A percentile compares a stretch with the other conserved stretches of the same genome.
Conservation (phyloP, 2,113 vertebrate species). For the Phasianus colchicus region DNA sequence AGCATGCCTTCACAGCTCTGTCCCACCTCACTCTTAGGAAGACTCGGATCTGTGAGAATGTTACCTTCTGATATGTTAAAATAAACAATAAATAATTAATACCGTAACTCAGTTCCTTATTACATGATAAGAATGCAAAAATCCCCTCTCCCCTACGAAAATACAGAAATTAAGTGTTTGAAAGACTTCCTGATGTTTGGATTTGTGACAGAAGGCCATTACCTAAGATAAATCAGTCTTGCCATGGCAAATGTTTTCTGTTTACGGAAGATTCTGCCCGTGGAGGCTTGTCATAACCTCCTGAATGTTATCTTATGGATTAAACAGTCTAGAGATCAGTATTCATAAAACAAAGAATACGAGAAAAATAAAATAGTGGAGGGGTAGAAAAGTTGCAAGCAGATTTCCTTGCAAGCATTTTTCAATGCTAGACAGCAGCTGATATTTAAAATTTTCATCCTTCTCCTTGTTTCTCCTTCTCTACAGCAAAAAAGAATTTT, state of each 20-base stretch:
- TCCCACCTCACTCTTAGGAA: neutral
- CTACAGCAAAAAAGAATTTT: neutral
- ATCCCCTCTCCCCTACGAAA: neutral
- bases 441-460: neutral
- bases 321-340: neutral
- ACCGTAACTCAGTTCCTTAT: neutral
- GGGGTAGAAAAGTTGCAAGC: neutral
- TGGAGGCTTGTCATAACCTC: neutral
- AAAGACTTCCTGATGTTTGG: neutral
- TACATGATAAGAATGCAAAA: neutral
- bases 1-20: neutral
- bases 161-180: rapidly evolving
- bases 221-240: neutral
- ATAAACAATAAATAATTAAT: neutral
- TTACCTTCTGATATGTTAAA: neutral
- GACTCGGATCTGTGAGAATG: neutral
- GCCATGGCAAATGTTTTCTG: neutral
- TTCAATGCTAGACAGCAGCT: neutral
- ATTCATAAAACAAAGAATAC: conserved; percentile 5
- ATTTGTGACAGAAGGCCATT: neutral
- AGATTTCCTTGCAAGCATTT: rapidly evolving
- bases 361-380: neutral
- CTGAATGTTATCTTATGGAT: neutral
- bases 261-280: neutral
- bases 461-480: neutral